A percentile compares a stretch with the other conserved stretches of the same genome.
phyloP scores from a whole-genome alignment of 2,797 vertebrate species.

The Chiropotes sagulatus region DNA sequence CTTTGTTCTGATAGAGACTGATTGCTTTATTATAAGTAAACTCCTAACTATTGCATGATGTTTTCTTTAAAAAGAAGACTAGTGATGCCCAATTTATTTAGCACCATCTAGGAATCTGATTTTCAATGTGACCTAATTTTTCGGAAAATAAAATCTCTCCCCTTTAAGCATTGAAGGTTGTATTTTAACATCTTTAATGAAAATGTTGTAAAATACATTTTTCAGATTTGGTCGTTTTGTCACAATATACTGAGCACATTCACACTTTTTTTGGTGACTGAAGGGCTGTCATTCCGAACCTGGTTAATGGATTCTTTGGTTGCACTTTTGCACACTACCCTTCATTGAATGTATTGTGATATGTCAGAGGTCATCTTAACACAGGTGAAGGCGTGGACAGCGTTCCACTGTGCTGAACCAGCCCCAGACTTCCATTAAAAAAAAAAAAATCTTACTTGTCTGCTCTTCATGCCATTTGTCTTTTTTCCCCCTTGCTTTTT shows the following conservation, averaged over 20 bases:
- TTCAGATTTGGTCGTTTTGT: neutral
- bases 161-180: neutral
- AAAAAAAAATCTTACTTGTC: neutral
- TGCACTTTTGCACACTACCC: neutral
- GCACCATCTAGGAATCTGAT: neutral
- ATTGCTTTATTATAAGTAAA: conserved; percentile 38
- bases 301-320: neutral
- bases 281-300: neutral
- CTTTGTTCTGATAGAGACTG: conserved; percentile 25
- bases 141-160: neutral
- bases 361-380: neutral
- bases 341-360: neutral
- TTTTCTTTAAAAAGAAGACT: conserved; percentile 26
- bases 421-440: neutral
- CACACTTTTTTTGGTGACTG: neutral
- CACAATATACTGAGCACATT: neutral
- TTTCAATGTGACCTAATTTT: conserved; percentile 30
- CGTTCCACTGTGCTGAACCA: neutral
- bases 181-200: neutral
- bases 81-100: neutral
- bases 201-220: neutral
- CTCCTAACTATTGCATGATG: neutral
- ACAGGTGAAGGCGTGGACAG: rapidly evolving
- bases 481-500: neutral
- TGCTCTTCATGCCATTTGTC: neutral